Evolutionary conservation across 1,140 invertebrate species (phyloP), one percentile per base, ranked within the genome.

Genomic region (Sogatella furcifera): DNA sequence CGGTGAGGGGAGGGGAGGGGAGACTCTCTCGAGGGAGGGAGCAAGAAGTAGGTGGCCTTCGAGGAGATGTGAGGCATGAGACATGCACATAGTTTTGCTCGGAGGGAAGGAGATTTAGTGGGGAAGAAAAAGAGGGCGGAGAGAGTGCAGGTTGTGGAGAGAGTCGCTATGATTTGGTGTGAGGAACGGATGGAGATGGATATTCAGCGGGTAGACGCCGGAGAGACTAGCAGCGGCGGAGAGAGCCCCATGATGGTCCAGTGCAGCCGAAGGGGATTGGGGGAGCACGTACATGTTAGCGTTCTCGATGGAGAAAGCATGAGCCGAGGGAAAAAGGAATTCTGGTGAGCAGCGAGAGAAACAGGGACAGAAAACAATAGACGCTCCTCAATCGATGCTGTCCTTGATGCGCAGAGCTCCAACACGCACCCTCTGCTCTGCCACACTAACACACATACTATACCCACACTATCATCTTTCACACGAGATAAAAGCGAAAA

Each of bases 381-480:
- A 49, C 46, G 15, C 21, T 49, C 46, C 46, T 49, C 46, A 49
- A 49, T 49, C 46, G 46, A 49, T 49, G 46, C 46, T 49, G 46
- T 49, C 46, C 46, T 17, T 22, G 46, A 49, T 49, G 46, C 46
- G 46, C 46, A 49, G 46, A 49, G 46, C 21, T 6, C 46, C 17
- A 19, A 17, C 11, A 49, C 46, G 46, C 46, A 49, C 21, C 46
- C 21, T 22, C 46, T 38, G 34, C 21, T 22, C 46, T 38, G 34
- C 34, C 34, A 38, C 34, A 38, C 34, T 38, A 38, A 38, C 46
- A 17, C 15, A 49, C 21, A 49, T 49, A 49, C 46, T n/a, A n/a
- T n/a, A n/a, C 43, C 46, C 21, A 22, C 46, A 17, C 46, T 49
- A 49, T 49, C 46, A 49, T 49, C 15, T 17, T 49, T 19, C 21